Percentiles rank a stretch among this genome's conserved stretches.
Evolutionary conservation across 2,113 vertebrate genomes (phyloP).

Genomic region (Psephotus haematonotus): DNA sequence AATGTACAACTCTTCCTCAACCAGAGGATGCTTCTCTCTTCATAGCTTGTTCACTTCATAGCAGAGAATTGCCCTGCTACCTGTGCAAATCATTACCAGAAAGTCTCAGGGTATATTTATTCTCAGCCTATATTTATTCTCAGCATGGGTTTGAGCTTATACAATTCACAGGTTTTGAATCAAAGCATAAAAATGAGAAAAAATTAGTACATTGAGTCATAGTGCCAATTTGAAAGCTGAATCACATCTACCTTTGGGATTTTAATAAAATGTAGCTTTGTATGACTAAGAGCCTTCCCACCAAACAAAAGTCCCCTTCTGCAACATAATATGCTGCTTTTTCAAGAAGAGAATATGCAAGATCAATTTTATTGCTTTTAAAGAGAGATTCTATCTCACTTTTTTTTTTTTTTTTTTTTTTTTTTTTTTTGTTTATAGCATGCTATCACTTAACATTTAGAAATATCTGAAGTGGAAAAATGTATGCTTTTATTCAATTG

Average conservation of each 20-base stretch:
- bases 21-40: background rate
- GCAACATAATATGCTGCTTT: background rate
- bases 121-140: slow-evolving; percentile 30
- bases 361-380: background rate
- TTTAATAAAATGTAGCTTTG: slow-evolving; percentile 49
- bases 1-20: background rate
- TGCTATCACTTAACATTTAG: slow-evolving; percentile 1
- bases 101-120: slow-evolving; percentile 25
- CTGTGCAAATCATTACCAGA: slow-evolving; percentile 24
- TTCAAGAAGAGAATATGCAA: background rate
- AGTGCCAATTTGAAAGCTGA: slow-evolving; percentile 1
- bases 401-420: accelerated
- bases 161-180: background rate
- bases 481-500: background rate
- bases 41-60: slow-evolving; percentile 27
- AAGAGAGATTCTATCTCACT: background rate
- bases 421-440: background rate
- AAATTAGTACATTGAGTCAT: slow-evolving; percentile 3
- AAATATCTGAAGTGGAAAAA: background rate
- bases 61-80: background rate
- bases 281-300: background rate
- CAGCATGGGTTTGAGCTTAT: slow-evolving; percentile 5
- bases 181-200: background rate
- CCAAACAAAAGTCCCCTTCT: slow-evolving; percentile 13
- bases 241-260: slow-evolving; percentile 8